These are phyloP conservation scores for Leptobrachium leishanense DNA, from an alignment of 2,113 vertebrate genomes.

Conservation along the genomic window DNA sequence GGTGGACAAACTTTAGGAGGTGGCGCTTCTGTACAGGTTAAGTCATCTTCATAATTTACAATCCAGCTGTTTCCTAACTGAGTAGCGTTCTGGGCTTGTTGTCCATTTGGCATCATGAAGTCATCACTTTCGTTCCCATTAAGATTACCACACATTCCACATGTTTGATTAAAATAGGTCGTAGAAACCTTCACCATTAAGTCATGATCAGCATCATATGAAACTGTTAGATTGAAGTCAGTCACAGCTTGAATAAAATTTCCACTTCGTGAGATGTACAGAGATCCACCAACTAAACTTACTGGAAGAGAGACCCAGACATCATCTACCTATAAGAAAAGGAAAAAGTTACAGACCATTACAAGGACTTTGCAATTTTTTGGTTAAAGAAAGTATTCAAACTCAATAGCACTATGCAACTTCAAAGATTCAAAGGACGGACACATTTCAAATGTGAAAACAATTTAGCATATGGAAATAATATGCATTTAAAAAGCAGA, in stretches of 20 bases:
- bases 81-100: conserved; percentile 52
- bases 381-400: no score
- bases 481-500: no score
- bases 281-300: conserved; percentile 48
- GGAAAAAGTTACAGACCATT: background rate
- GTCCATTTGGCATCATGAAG: conserved; percentile 59
- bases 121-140: conserved; percentile 69
- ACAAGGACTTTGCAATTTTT: no score
- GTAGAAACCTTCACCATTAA: conserved; percentile 71
- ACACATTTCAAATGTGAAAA: no score
- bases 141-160: conserved; percentile 84
- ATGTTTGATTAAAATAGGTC: conserved; percentile 70
- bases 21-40: conserved; percentile 24
- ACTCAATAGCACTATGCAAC: no score
- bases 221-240: conserved; percentile 67
- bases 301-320: conserved; percentile 73
- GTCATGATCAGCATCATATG: conserved; percentile 65
- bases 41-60: conserved; percentile 32
- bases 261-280: conserved; percentile 63
- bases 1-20: conserved; percentile 58
- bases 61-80: conserved; percentile 69
- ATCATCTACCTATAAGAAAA: conserved; percentile 68
- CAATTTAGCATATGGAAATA: no score
- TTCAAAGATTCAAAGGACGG: no score
- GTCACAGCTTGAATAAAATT: conserved; percentile 68